These are phyloP conservation scores for Halcyon senegalensis DNA, from an alignment of 2,113 vertebrate species.

Conservation along the genomic window DNA sequence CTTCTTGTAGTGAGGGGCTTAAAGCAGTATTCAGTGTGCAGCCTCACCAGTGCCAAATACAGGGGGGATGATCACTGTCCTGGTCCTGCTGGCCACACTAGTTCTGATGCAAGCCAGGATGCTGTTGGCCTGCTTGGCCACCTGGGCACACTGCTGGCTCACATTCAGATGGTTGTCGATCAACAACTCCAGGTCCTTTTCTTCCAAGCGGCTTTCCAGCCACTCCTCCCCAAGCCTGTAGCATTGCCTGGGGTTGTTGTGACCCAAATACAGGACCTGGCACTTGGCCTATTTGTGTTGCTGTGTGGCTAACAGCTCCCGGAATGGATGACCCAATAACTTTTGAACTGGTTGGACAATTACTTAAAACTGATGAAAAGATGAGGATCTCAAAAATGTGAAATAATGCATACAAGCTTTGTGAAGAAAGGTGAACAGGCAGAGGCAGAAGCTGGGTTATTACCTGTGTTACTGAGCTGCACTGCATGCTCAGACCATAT, in stretches of 20 bases:
- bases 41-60: not conserved
- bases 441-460: not conserved
- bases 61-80: not conserved
- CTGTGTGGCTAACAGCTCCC: too few species aligned
- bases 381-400: not conserved
- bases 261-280: not conserved
- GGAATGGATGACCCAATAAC: accelerated
- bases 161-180: too few species aligned
- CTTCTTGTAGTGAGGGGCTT: not conserved
- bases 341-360: not conserved
- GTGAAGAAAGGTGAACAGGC: not conserved
- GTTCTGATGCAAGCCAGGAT: not conserved
- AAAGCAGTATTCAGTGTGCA: not conserved
- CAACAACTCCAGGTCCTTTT: too few species aligned
- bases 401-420: too few species aligned
- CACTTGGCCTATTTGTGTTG: too few species aligned
- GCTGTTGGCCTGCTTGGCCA: not conserved
- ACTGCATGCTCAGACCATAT: not conserved
- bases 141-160: too few species aligned
- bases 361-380: not conserved
- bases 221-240: not conserved
- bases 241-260: not conserved
- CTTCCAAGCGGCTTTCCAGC: too few species aligned
- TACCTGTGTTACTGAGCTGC: too few species aligned
- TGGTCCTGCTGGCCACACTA: not conserved